These are phyloP conservation scores for Chaenogobius annularis DNA, from an alignment of 2,113 vertebrate genomes.

Conservation along the genomic window DNA sequence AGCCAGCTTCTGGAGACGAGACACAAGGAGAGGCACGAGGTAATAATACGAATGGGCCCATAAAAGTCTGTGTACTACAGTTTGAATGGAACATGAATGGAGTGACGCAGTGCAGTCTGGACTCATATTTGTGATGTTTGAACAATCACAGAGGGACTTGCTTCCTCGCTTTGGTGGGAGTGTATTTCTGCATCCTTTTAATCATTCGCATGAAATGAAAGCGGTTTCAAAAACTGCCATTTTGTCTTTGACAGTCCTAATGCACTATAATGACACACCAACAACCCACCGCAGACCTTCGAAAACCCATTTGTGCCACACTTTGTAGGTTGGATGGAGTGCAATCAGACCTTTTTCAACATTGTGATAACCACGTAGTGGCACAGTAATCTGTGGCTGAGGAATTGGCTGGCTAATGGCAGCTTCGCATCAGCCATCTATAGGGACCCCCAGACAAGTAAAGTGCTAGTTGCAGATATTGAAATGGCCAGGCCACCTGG, in stretches of 20 bases:
- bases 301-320: conserved; percentile 69
- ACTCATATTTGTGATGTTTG: conserved; percentile 13
- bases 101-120: conserved; percentile 12
- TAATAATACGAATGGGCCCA: conserved; percentile 38
- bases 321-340: conserved; percentile 68
- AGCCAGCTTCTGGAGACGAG: conserved; percentile 38
- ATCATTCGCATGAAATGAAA: conserved; percentile 60
- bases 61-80: conserved; percentile 21
- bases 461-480: conserved; percentile 73
- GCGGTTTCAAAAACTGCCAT: conserved; percentile 59
- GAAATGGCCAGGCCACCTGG: conserved; percentile 66
- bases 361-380: conserved; percentile 67
- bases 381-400: conserved; percentile 72
- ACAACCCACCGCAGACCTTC: conserved; percentile 62
- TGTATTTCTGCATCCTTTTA: conserved; percentile 65
- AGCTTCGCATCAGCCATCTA: conserved; percentile 67
- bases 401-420: conserved; percentile 71
- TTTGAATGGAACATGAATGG: conserved; percentile 3
- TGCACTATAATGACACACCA: conserved; percentile 71
- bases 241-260: conserved; percentile 71
- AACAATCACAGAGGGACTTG: conserved; percentile 25
- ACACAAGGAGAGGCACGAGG: conserved; percentile 26
- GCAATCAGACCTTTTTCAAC: conserved; percentile 73
- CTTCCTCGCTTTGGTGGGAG: conserved; percentile 43
- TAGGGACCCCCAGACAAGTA: conserved; percentile 72